Conservation (phyloP, 2,113 vertebrate species). For the Pseudorhombus dupliciocellatus region DNA sequence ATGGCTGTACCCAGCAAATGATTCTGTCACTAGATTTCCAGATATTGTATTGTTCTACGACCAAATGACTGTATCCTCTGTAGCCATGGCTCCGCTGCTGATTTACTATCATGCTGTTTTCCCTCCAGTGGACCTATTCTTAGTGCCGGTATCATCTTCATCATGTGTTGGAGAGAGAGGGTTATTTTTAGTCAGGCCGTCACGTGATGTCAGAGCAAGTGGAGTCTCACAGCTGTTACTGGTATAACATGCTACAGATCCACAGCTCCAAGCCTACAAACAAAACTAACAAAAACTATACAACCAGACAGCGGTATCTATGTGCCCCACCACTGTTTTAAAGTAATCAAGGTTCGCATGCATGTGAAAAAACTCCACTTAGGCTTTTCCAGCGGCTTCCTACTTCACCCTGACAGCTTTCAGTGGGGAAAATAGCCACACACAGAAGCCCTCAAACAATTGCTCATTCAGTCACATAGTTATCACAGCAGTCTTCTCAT, state of each 20-base stretch:
- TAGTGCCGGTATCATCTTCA: constrained; percentile 64
- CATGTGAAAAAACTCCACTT: neutral
- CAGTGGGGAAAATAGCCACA: neutral
- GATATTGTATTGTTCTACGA: constrained; percentile 33
- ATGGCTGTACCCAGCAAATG: constrained; percentile 23
- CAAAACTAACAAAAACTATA: neutral
- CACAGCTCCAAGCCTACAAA: constrained; percentile 31
- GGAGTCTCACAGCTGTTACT: constrained; percentile 60
- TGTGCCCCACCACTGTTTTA: neutral
- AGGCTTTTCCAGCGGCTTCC: neutral
- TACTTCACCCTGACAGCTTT: neutral
- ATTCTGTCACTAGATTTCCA: constrained; percentile 29
- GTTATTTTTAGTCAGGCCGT: constrained; percentile 67
- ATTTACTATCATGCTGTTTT: constrained; percentile 51
- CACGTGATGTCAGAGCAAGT: constrained; percentile 56
- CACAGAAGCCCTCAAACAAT: constrained; percentile 5
- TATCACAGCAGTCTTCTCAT: neutral
- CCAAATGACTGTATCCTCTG: constrained; percentile 26
- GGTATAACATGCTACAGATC: constrained; percentile 36
- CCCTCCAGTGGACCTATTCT: constrained; percentile 62
- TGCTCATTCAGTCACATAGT: neutral
- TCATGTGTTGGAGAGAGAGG: constrained; percentile 42
- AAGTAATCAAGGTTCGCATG: neutral
- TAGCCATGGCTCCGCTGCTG: constrained; percentile 26
- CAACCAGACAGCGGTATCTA: neutral